Conservation (phyloP, 1,140 invertebrate genomes). For the Panagrolaimus sp. region DNA sequence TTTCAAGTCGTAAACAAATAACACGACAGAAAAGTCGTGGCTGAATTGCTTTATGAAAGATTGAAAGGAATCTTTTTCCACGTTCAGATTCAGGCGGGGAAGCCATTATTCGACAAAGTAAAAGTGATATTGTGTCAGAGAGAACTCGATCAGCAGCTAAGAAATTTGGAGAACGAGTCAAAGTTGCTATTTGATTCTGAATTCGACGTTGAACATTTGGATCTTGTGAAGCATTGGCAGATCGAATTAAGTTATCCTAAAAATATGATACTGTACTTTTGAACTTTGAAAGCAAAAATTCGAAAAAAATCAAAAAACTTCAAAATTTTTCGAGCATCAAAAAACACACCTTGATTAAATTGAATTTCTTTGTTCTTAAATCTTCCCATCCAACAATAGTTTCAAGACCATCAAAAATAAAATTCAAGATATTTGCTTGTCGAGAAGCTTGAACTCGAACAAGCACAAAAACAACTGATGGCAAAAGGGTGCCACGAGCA, state of each 20-base stretch:
- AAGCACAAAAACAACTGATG: background rate
- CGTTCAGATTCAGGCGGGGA: background rate
- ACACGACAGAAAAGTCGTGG: background rate
- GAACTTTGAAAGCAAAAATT: too few species aligned
- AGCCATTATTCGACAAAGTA: background rate
- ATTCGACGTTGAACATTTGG: too few species aligned
- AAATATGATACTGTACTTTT: too few species aligned
- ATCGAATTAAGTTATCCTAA: too few species aligned
- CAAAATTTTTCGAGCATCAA: too few species aligned
- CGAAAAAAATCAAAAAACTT: too few species aligned
- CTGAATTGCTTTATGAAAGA: constrained; percentile 7
- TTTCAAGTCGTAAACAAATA: background rate
- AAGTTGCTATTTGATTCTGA: too few species aligned
- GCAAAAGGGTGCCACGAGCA: background rate
- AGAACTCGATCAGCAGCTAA: background rate
- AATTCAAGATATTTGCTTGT: background rate
- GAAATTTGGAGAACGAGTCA: too few species aligned
- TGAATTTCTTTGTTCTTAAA: background rate
- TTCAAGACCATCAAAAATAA: background rate
- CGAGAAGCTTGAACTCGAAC: background rate
- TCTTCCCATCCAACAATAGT: background rate
- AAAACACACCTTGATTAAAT: background rate
- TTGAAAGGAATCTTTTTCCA: background rate
- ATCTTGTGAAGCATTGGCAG: too few species aligned
- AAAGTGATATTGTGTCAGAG: background rate